Base-by-base conservation (phyloP, 1,140 invertebrate genomes). In the Drosophila littoralis region DNA sequence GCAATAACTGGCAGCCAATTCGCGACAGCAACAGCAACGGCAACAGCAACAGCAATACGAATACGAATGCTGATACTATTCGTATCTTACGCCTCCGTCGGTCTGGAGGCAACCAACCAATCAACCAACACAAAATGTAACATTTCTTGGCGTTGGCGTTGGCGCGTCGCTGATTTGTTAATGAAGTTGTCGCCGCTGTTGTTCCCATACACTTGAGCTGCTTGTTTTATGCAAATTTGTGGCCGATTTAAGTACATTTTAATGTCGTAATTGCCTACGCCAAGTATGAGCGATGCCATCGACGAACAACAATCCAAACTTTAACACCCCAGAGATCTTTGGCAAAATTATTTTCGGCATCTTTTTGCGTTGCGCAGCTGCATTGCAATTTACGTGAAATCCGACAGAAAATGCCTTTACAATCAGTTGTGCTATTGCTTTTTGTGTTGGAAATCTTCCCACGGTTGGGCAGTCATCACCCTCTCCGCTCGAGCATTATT, bases 401-500 rank as follows among this genome's bases (percentile, higher is more conserved):
- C 77, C 63, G 15, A 71, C 36, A 52, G 43, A 54, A 63, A 60
- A 76, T 76, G 13, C 69, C 61, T 66, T 61, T 50, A 55, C 46
- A 72, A 59, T 43, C 28, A 61, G 35, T 60, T 42, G 45, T 35
- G 28, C 58, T 17, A 32, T 48, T 46, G 7, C 50, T 69, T 64
- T 77, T 90, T 88, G 84, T 89, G 55, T 51, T 67, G 61, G 43
- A 79, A 91, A 91, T 91, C 83, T 91, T 91, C 88, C 88, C 88
- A 91, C 88, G 88, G 88, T 88, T 74, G 75, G 61, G 76, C 82
- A 68, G 75, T 78, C 79, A 74, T 81, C 79, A 69, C 70, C 81
- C 70, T 85, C 81, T 85, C 70, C 57, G 79, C 38, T 55, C 15
- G 57, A 42, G 61, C 59, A 61, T 65, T 59, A 75, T 83, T 80